Evolutionary conservation across 2,888 invertebrate genomes (phyloP).

Genomic region (Pyralis farinalis): DNA sequence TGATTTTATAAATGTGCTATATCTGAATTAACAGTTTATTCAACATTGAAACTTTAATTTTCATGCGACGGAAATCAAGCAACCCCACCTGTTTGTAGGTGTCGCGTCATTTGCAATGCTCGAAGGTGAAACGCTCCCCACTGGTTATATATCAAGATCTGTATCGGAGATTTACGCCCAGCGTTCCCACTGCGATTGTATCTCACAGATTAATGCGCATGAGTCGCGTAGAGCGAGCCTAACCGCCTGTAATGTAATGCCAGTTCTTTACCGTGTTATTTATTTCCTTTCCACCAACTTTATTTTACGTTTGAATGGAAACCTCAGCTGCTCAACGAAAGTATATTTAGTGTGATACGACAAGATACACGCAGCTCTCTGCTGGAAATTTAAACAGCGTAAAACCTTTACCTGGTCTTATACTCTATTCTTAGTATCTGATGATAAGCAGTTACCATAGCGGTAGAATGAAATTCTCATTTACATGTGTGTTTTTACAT

Average conservation of each 20-base stretch:
- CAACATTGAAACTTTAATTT: no score
- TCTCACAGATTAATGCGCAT: slow-evolving; percentile 69
- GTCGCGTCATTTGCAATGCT: slow-evolving; percentile 32
- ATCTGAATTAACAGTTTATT: no score
- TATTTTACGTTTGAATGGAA: slow-evolving; percentile 22
- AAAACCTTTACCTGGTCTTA: no score
- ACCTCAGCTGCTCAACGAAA: slow-evolving; percentile 25
- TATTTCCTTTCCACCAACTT: slow-evolving; percentile 24
- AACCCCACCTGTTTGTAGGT: slow-evolving; percentile 14
- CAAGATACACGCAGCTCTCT: not conserved
- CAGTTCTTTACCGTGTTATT: slow-evolving; percentile 45
- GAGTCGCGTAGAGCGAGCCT: slow-evolving; percentile 41
- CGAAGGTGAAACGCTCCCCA: slow-evolving; percentile 35
- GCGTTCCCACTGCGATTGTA: slow-evolving; percentile 59
- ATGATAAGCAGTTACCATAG: no score
- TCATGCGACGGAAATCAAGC: not conserved
- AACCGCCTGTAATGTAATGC: slow-evolving; percentile 49
- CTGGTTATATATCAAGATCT: slow-evolving; percentile 59
- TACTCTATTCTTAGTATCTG: no score
- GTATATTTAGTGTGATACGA: slow-evolving; percentile 2
- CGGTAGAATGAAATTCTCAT: no score
- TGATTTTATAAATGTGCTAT: no score
- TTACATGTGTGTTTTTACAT: no score
- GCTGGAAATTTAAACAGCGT: no score
- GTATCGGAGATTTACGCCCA: slow-evolving; percentile 70